These are phyloP conservation scores for Agrochola lota DNA, from an alignment of 2,888 invertebrate species.

Conservation along the genomic window DNA sequence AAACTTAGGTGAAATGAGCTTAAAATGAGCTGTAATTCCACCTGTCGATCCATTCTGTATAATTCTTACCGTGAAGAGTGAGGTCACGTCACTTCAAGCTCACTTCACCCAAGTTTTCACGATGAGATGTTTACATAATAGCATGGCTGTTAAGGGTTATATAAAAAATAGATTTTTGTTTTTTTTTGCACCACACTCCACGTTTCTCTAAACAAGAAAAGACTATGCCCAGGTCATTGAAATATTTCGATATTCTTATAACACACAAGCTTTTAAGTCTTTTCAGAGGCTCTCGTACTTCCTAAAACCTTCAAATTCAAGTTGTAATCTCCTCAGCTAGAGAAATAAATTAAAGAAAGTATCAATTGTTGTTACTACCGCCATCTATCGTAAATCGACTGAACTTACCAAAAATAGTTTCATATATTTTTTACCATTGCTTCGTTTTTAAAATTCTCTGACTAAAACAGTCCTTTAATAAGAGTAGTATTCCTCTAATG, in stretches of 20 bases:
- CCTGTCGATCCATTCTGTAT: too few species aligned
- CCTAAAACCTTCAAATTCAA: not conserved
- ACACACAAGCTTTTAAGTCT: not conserved
- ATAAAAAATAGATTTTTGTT: not conserved
- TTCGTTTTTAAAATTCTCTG: not conserved
- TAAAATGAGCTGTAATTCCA: too few species aligned
- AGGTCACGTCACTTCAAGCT: too few species aligned
- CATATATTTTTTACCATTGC: rapidly evolving
- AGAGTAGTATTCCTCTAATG: constrained; percentile 12
- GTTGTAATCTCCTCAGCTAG: not conserved
- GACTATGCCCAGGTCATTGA: too few species aligned
- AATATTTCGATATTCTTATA: not conserved
- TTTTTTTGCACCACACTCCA: not conserved
- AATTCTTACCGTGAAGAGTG: too few species aligned
- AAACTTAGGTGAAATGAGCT: too few species aligned
- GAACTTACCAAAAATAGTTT: not conserved
- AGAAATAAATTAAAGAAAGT: not conserved
- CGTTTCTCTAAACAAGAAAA: not conserved
- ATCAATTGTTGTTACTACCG: constrained; percentile 2
- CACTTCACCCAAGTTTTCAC: too few species aligned
- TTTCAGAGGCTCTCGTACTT: not conserved
- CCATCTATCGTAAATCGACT: constrained; percentile 23
- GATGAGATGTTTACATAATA: too few species aligned
- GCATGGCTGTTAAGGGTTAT: not conserved
- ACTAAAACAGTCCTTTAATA: constrained; percentile 1